Percentiles rank a stretch among this genome's conserved stretches.
Conservation (phyloP, 2,797 vertebrate species). For the Crenuchus spilurus region DNA sequence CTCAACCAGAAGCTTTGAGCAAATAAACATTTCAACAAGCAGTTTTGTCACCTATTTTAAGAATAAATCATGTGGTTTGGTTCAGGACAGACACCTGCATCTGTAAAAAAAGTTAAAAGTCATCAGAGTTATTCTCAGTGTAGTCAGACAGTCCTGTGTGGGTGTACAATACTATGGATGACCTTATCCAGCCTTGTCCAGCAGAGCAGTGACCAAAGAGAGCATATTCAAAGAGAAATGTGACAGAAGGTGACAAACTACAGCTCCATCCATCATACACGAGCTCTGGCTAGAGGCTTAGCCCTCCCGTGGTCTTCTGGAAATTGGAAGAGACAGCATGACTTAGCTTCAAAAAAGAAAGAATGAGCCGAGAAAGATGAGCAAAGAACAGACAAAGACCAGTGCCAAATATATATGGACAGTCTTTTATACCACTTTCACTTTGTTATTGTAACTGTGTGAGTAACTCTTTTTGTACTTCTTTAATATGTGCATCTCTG, state of each 20-base stretch:
- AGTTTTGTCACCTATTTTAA: neutral
- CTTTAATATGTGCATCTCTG: no score
- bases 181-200: conserved; percentile 33
- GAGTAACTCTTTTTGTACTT: no score
- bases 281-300: conserved; percentile 46
- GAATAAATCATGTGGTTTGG: neutral
- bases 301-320: conserved; percentile 41
- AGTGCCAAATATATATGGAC: neutral
- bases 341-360: neutral
- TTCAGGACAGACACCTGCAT: neutral
- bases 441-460: no score
- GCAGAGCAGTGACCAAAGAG: conserved; percentile 42
- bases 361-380: neutral
- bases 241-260: conserved; percentile 60
- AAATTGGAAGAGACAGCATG: conserved; percentile 42
- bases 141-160: neutral
- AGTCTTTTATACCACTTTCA: no score
- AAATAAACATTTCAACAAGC: neutral
- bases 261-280: conserved; percentile 48
- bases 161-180: conserved; percentile 48
- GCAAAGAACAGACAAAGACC: neutral
- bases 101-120: neutral
- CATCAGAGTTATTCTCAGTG: neutral
- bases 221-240: conserved; percentile 48
- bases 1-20: neutral